Conservation (phyloP, 2,113 vertebrate genomes). For the Pterocles burchelli region DNA sequence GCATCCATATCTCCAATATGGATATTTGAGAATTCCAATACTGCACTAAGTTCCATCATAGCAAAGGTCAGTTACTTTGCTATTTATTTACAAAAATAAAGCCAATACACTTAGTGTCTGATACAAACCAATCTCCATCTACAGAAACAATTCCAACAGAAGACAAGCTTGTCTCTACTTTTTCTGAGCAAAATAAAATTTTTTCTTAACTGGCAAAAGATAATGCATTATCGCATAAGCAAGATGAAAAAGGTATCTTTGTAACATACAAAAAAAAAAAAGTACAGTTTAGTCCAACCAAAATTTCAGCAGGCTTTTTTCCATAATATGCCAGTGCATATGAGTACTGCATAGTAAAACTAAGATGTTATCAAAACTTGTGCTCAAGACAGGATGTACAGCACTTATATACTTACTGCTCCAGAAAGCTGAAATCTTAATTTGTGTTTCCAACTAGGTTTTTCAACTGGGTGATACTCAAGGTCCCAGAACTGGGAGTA, state of each 20-base stretch:
- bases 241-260: not conserved
- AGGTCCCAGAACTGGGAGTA: conserved; percentile 96
- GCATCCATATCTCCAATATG: not conserved
- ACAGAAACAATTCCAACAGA: not conserved
- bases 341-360: not conserved
- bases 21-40: not conserved
- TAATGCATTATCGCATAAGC: not conserved
- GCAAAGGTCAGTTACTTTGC: not conserved
- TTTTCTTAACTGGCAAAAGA: not conserved
- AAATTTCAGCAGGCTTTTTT: not conserved
- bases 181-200: not conserved
- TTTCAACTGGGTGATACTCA: conserved; percentile 85
- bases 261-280: not conserved
- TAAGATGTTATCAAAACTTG: not conserved
- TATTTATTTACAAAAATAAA: not conserved
- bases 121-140: not conserved
- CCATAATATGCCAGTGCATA: not conserved
- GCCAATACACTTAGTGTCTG: not conserved
- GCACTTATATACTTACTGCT: conserved; percentile 76
- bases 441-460: conserved; percentile 83
- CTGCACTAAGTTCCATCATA: not conserved
- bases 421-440: conserved; percentile 90
- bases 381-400: not conserved
- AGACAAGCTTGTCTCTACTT: not conserved
- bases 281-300: not conserved